A percentile compares a stretch with the other conserved stretches of the same genome.
phyloP scores from a whole-genome alignment of 1,140 invertebrate species.

The Drosophila baimaii region DNA sequence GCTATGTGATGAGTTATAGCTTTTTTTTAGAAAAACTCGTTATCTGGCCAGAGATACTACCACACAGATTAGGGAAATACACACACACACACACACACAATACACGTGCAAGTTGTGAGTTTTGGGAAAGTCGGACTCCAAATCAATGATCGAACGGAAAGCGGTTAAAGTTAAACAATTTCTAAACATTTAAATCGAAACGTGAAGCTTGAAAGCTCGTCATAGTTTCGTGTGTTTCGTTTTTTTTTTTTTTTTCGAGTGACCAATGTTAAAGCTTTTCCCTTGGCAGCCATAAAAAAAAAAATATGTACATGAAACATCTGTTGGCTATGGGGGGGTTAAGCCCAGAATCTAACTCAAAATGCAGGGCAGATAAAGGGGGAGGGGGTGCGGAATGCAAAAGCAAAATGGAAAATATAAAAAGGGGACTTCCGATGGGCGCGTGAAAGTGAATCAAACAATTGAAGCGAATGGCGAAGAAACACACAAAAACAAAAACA shows the following conservation, averaged over 20 bases:
- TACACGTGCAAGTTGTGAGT: not conserved
- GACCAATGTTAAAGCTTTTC: conserved; percentile 22
- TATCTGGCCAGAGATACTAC: conserved; percentile 9
- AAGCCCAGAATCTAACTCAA: conserved; percentile 19
- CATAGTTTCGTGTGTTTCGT: conserved; percentile 1
- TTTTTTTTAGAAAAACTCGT: not conserved
- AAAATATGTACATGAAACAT: conserved; percentile 22
- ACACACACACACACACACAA: not conserved
- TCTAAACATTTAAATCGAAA: conserved; percentile 24
- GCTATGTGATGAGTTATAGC: not conserved
- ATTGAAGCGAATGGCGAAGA: conserved; percentile 13
- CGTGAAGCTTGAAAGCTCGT: conserved; percentile 28
- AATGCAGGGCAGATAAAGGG: not conserved
- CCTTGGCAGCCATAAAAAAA: conserved; percentile 18
- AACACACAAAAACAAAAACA: conserved; percentile 21
- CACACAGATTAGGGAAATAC: conserved; percentile 3
- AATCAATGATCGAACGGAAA: not conserved
- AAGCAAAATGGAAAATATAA: not conserved
- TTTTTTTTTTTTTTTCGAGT: conserved; percentile 2
- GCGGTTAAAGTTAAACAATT: not conserved
- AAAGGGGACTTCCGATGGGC: conserved; percentile 5
- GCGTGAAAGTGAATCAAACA: conserved; percentile 37
- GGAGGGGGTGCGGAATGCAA: not conserved
- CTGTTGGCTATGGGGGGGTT: conserved; percentile 14
- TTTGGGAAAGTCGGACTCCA: conserved; percentile 2